Base-by-base conservation (phyloP, 2,113 vertebrate species). In the Plotosus lineatus region DNA sequence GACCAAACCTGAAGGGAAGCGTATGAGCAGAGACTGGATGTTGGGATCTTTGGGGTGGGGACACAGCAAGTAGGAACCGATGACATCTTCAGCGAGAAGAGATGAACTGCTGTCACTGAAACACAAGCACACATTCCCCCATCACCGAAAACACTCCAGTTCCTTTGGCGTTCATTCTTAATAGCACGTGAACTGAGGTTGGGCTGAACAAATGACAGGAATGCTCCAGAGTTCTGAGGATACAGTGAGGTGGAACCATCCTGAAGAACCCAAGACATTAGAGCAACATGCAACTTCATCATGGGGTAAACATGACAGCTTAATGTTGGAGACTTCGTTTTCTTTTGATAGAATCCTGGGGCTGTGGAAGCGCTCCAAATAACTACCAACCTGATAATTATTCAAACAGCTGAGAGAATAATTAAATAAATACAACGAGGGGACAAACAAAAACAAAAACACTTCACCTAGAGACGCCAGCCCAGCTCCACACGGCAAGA, bases 401-500 rank as follows among this genome's bases (percentile, higher is more conserved):
- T 6, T 46, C 23, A 61, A 46, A 61, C 7, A 0, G 8, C 19
- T 28, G 7, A 14, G 4, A 40, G 42, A 12, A 51, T 10, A 36
- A 11, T 1, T 4, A 2, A n/a, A 65, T 38, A n/a, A 81, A 72
- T 17, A n/a, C n/a, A n/a, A n/a, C n/a, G n/a, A n/a, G n/a, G n/a
- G n/a, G n/a, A n/a, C n/a, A 26, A 19, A 79, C 1, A 26, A 36
- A 5, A 17, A 1, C 0, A 33, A n/a, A n/a, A n/a, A 0, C 1
- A 2, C 92, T 88, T 82, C 85, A 98, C 97, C 92, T 94, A 87
- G 94, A 85, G 28, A 99, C 91, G 48, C 96, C 97, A 1, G 92
- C 89, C 66, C 95, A 97, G 63, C 93, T 91, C 97, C 97, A 98
- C 55, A 97, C 95, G 0, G 94, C 95, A 72, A 96, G 94, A 5